These are phyloP conservation scores for Drosophila anomalata DNA, from an alignment of 2,888 invertebrate species.

Conservation along the genomic window DNA sequence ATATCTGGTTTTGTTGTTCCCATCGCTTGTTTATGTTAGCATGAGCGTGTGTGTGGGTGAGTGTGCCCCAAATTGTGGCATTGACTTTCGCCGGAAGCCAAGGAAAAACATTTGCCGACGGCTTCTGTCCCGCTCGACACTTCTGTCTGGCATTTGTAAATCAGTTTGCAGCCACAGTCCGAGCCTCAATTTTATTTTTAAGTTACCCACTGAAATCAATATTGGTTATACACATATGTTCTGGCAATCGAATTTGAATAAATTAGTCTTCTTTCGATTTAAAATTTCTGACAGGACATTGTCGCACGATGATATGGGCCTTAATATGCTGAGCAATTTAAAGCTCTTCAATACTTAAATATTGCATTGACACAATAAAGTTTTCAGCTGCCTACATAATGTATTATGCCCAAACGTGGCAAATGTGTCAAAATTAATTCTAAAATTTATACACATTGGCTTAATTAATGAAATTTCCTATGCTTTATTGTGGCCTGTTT, in stretches of 20 bases:
- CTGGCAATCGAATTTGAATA: conserved; percentile 27
- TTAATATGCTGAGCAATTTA: not conserved
- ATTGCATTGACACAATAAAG: conserved; percentile 12
- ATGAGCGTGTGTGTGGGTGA: not conserved
- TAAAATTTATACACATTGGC: conserved; percentile 24
- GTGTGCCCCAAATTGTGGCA: conserved; percentile 72
- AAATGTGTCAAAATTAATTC: conserved; percentile 42
- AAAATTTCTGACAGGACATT: conserved; percentile 31
- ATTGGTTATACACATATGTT: conserved; percentile 38
- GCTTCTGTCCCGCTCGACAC: conserved; percentile 44
- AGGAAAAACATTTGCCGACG: conserved; percentile 73
- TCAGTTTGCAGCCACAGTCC: conserved; percentile 49
- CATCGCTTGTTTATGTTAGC: conserved; percentile 6
- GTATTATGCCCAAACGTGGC: not conserved
- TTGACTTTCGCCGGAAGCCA: conserved; percentile 78
- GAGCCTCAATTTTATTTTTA: conserved; percentile 33
- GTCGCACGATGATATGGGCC: not conserved
- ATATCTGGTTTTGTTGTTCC: conserved; percentile 2
- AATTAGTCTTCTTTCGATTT: conserved; percentile 34
- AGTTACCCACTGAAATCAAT: conserved; percentile 54
- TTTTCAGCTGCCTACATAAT: conserved; percentile 6
- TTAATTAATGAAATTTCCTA: conserved; percentile 53
- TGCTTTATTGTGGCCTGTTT: conserved; percentile 26
- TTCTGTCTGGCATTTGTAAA: conserved; percentile 56
- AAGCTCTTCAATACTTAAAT: conserved; percentile 14